Percentiles rank a stretch among this genome's conserved stretches.
These are phyloP conservation scores for Rhynchophorus ferrugineus DNA, from an alignment of 1,140 invertebrate species.

Conservation along the genomic window DNA sequence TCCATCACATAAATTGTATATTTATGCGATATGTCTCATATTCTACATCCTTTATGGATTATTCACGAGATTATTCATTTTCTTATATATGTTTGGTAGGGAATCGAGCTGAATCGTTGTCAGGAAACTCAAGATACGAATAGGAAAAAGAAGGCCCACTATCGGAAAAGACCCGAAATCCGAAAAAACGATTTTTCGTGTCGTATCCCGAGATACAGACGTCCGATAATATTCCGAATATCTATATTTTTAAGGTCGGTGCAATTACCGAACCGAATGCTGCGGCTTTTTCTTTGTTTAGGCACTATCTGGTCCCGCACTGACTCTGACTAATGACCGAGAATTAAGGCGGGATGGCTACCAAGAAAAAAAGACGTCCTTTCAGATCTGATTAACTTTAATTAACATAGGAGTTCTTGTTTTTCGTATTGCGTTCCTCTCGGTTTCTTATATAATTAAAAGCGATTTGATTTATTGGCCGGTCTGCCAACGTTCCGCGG, in stretches of 20 bases:
- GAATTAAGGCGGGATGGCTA: slow-evolving; percentile 14
- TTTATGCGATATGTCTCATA: too few species aligned
- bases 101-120: too few species aligned
- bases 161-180: too few species aligned
- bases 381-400: slow-evolving; percentile 19
- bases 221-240: background rate
- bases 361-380: slow-evolving; percentile 16
- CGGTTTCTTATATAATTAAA: slow-evolving; percentile 1
- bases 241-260: background rate
- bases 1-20: too few species aligned
- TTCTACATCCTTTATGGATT: too few species aligned
- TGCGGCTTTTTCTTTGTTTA: background rate
- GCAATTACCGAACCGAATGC: background rate
- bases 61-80: too few species aligned
- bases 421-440: slow-evolving; percentile 7
- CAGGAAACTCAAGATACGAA: too few species aligned
- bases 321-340: slow-evolving; percentile 16
- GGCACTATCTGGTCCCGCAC: background rate
- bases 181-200: background rate
- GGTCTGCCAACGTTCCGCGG: background rate
- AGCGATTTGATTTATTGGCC: background rate
- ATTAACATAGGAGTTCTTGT: slow-evolving; percentile 16
- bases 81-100: too few species aligned
- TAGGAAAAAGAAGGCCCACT: too few species aligned
- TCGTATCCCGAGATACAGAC: background rate